Conservation (phyloP, 1,140 invertebrate species). For the Eriocheir sinensis region DNA sequence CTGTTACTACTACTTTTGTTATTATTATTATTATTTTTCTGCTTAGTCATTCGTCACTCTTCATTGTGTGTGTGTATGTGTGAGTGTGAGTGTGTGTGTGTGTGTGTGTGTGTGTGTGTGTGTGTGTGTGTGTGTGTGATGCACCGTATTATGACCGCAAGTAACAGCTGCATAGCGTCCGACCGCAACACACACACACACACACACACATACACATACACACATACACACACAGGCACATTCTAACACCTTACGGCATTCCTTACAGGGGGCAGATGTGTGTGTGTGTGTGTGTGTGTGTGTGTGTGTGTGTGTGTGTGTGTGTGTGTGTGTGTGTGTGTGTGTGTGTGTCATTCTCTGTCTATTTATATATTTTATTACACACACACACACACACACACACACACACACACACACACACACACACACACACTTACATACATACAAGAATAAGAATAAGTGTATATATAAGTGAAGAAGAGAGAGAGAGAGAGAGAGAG, state of each 20-base stretch:
- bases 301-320: background rate
- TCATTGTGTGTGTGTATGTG: background rate
- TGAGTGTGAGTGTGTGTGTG: background rate
- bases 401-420: no score
- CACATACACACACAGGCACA: background rate
- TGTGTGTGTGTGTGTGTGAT: background rate
- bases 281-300: background rate
- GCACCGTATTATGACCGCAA: background rate
- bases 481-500: constrained; percentile 24
- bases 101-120: background rate
- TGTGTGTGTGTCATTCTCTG: background rate
- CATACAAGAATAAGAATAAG: background rate
- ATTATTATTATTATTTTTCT: background rate
- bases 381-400: background rate
- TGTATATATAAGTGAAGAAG: background rate
- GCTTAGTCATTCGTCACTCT: no score
- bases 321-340: constrained; percentile 42
- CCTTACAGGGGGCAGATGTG: background rate
- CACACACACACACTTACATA: background rate
- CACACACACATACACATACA: background rate
- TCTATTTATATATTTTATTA: background rate
- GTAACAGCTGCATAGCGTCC: constrained; percentile 9
- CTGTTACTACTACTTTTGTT: background rate
- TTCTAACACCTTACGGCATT: background rate
- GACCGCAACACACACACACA: background rate